A percentile compares a stretch with the other conserved stretches of the same genome.
phyloP scores from a whole-genome alignment of 2,888 invertebrate genomes.

The Drosophila nigritarsus region DNA sequence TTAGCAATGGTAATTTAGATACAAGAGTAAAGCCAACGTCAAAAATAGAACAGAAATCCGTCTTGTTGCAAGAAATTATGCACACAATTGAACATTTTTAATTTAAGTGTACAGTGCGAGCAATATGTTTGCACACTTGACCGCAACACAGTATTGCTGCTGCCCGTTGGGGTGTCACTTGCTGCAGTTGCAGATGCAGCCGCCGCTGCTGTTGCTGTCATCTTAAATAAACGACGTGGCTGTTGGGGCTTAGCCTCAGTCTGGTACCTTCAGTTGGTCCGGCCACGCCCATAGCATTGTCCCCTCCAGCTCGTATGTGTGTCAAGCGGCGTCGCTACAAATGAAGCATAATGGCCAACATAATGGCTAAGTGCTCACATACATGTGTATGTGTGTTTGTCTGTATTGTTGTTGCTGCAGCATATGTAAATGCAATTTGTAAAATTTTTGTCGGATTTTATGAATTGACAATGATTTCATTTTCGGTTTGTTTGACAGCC shows the following conservation, averaged over 20 bases:
- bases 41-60: background rate
- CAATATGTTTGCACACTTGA: slow-evolving; percentile 70
- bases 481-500: slow-evolving; percentile 74
- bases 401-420: slow-evolving; percentile 40
- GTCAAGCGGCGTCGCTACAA: slow-evolving; percentile 67
- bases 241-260: slow-evolving; percentile 55
- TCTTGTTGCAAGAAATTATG: background rate
- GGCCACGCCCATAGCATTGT: background rate
- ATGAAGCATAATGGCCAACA: slow-evolving; percentile 73
- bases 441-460: slow-evolving; percentile 74
- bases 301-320: slow-evolving; percentile 33
- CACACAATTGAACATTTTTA: background rate
- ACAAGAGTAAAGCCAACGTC: background rate
- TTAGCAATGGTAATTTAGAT: background rate
- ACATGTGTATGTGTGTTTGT: slow-evolving; percentile 19
- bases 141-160: slow-evolving; percentile 56
- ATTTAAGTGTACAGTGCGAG: slow-evolving; percentile 38
- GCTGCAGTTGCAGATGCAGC: slow-evolving; percentile 27
- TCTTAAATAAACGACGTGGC: slow-evolving; percentile 77
- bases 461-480: slow-evolving; percentile 81
- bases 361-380: slow-evolving; percentile 45
- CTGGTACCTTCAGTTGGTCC: slow-evolving; percentile 20
- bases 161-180: slow-evolving; percentile 13
- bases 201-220: slow-evolving; percentile 62
- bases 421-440: slow-evolving; percentile 79